Evolutionary conservation across 2,113 vertebrate genomes (phyloP).

Genomic region (Pica pica): DNA sequence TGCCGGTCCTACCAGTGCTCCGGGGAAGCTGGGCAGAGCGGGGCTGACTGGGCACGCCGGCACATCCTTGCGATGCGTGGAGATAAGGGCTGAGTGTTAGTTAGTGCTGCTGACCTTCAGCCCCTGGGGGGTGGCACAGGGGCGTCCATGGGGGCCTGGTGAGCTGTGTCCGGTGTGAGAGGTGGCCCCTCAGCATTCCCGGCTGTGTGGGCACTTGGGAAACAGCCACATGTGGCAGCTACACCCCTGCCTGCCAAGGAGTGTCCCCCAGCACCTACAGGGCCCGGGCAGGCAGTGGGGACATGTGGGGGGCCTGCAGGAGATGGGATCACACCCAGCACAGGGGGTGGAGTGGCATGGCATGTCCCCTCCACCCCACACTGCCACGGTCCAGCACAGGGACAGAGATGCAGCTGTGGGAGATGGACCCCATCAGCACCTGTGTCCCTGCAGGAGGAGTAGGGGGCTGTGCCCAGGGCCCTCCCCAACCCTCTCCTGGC

Average conservation of each 20-base stretch:
- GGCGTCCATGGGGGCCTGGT: neutral
- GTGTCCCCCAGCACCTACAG: neutral
- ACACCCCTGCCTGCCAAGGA: rapidly evolving
- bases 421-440: neutral
- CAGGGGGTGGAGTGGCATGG: neutral
- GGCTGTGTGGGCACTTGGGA: neutral
- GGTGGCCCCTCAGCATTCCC: rapidly evolving
- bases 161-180: neutral
- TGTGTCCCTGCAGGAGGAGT: rapidly evolving
- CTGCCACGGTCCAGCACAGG: neutral
- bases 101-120: neutral
- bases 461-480: neutral
- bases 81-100: slow-evolving; percentile 1
- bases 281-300: neutral
- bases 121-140: rapidly evolving
- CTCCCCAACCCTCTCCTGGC: neutral
- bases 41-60: slow-evolving; percentile 33
- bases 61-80: neutral
- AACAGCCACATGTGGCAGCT: neutral
- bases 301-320: rapidly evolving
- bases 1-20: slow-evolving; percentile 44
- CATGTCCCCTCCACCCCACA: neutral
- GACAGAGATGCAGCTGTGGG: neutral
- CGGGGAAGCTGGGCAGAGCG: slow-evolving; percentile 16
- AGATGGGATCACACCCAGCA: neutral